Evolutionary conservation across 2,888 invertebrate genomes (phyloP).

Genomic region (Boloria euphrosyne): DNA sequence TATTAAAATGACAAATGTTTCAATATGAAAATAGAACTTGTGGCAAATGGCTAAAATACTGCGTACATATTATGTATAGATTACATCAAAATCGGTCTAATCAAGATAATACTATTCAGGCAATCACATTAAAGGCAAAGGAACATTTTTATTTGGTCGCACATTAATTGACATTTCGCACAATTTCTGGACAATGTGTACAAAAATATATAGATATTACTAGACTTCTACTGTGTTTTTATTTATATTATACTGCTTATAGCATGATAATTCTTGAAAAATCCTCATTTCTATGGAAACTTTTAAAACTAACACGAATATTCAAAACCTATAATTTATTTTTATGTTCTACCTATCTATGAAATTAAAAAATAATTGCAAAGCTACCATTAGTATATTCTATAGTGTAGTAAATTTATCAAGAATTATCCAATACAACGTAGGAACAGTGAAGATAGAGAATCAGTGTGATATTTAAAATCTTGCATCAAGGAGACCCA

Average conservation of each 20-base stretch:
- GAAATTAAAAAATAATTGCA: too few species aligned
- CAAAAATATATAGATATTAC: constrained; percentile 4
- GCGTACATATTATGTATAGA: neutral
- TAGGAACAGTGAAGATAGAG: too few species aligned
- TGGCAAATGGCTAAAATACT: neutral
- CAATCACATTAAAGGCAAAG: constrained; percentile 1
- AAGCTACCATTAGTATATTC: too few species aligned
- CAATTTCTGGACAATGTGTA: neutral
- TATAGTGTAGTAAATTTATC: too few species aligned
- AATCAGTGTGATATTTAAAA: too few species aligned
- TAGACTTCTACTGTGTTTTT: neutral
- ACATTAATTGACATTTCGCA: neutral
- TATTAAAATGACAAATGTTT: neutral
- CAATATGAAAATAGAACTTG: constrained; percentile 5
- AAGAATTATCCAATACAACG: too few species aligned
- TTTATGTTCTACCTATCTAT: too few species aligned
- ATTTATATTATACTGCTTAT: constrained; percentile 2
- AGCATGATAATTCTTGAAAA: neutral
- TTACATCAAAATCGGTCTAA: constrained; percentile 6
- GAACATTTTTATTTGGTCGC: constrained; percentile 21
- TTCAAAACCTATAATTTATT: too few species aligned
- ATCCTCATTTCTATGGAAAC: neutral
- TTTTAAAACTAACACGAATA: too few species aligned
- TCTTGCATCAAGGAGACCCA: too few species aligned
- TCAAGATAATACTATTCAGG: constrained; percentile 12